These are phyloP conservation scores for Echiichthys vipera DNA, from an alignment of 2,797 vertebrate species.

Conservation along the genomic window DNA sequence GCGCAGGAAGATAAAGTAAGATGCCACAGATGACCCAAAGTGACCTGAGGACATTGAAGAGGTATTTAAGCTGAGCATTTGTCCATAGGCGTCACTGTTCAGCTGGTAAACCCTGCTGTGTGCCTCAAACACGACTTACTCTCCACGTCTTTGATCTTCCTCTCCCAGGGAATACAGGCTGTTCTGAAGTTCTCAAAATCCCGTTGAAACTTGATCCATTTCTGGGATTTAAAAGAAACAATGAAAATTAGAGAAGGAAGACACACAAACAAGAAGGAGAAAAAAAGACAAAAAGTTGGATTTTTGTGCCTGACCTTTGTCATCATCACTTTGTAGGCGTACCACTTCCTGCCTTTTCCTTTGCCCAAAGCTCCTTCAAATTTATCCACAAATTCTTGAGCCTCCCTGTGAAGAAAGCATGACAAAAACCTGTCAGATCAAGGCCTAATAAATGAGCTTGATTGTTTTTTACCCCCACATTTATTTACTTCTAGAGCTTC, in stretches of 20 bases:
- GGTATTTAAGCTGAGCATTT: not conserved
- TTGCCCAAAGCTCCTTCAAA: conserved; percentile 98
- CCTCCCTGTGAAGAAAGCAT: conserved; percentile 87
- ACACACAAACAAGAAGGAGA: not conserved
- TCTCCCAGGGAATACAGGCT: conserved; percentile 98
- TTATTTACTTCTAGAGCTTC: not conserved
- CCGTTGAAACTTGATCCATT: conserved; percentile 99
- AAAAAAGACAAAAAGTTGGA: not conserved
- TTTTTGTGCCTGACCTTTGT: conserved; percentile 77
- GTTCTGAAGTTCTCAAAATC: conserved; percentile 98
- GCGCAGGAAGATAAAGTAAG: conserved; percentile 98
- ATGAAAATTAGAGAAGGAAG: not conserved
- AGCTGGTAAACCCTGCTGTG: not conserved
- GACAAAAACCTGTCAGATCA: no score
- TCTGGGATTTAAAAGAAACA: conserved; percentile 78
- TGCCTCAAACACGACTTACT: conserved; percentile 85
- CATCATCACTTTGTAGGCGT: conserved; percentile 96
- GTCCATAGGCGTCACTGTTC: conserved; percentile 7
- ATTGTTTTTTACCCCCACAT: not conserved
- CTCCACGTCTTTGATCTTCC: conserved; percentile 99
- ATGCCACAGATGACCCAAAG: conserved; percentile 97
- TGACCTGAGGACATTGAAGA: conserved; percentile 86
- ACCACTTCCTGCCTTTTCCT: conserved; percentile 94
- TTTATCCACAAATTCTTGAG: conserved; percentile 96
- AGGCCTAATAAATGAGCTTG: not conserved